Conservation (phyloP, 2,797 vertebrate genomes). For the Syngnathus acus region DNA sequence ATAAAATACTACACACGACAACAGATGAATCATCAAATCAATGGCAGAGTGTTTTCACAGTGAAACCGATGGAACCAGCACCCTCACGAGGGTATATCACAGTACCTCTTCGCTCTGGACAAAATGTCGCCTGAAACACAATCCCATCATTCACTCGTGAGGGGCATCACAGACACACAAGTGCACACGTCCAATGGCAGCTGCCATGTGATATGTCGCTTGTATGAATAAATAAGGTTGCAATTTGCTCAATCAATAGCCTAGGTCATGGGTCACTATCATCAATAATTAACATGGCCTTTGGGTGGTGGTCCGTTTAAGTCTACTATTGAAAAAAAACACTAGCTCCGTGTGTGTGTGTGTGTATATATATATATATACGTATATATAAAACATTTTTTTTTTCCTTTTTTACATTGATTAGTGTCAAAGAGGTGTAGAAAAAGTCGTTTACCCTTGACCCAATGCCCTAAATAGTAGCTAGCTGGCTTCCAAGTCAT, state of each 20-base stretch:
- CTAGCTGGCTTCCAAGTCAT: conserved; percentile 9
- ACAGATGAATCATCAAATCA: conserved; percentile 39
- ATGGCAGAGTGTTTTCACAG: conserved; percentile 20
- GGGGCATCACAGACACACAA: conserved; percentile 12
- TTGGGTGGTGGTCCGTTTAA: neutral
- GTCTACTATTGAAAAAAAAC: neutral
- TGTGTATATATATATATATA: no score
- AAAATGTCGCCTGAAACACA: conserved; percentile 48
- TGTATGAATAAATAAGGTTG: conserved; percentile 45
- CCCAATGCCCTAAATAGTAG: neutral
- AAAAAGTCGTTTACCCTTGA: conserved; percentile 19
- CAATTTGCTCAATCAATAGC: conserved; percentile 58
- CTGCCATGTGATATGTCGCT: conserved; percentile 38
- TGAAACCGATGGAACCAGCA: neutral
- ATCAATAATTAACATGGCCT: conserved; percentile 54
- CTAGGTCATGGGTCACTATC: conserved; percentile 49
- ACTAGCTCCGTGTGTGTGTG: neutral
- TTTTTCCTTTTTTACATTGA: conserved; percentile 16
- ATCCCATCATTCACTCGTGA: conserved; percentile 42
- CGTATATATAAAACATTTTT: no score
- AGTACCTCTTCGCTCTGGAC: conserved; percentile 27
- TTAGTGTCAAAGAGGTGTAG: conserved; percentile 16
- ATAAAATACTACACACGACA: conserved; percentile 2
- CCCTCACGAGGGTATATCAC: conserved; percentile 7
- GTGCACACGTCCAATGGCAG: conserved; percentile 9